Evolutionary conservation across 2,113 vertebrate species (phyloP), one percentile per base, ranked within the genome.

Genomic region (Tragelaphus strepsiceros): DNA sequence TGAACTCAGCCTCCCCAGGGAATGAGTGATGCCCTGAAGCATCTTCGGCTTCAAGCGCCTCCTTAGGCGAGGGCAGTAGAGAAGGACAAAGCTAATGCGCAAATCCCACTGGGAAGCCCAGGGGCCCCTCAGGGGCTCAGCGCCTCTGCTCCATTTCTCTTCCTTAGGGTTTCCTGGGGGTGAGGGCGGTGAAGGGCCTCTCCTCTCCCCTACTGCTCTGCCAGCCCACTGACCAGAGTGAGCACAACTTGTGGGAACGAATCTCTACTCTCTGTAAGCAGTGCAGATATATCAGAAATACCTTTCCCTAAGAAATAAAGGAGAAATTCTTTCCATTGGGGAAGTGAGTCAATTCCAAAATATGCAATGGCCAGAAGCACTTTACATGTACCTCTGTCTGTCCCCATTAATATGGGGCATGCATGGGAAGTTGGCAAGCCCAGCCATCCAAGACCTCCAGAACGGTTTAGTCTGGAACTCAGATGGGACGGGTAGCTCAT

Each of bases 291-390:
- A 83, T 83, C 58, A 89, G 67, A 82, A 89, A 74, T n/a, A 91
- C 53, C 51, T 94, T 53, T 81, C 49, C 49, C 17, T 32, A n/a
- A 53, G 78, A 81, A 81, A 81, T 81, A 53, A 53, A 12, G 78
- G 46, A 84, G 64, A 80, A 88, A 58, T 43, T 39, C 51, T 87
- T 46, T 39, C 67, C 71, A 32, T 24, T 96, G 80, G 74, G 26
- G 77, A 96, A 87, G 32, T 22, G 62, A 94, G 59, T 67, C 85
- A 61, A 92, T 53, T 83, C 43, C 74, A 88, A 96, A 90, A 84
- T 51, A 77, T 2, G 13, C 30, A 62, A 32, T 83, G 30, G 54
- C 83, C 59, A 84, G 88, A 92, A 81, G 59, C 4, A 17, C 51
- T 84, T 54, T 7, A 15, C 32, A 39, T 58, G 35, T 74, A 28